Conservation (phyloP, 2,797 vertebrate species). For the Setipinna tenuifilis region DNA sequence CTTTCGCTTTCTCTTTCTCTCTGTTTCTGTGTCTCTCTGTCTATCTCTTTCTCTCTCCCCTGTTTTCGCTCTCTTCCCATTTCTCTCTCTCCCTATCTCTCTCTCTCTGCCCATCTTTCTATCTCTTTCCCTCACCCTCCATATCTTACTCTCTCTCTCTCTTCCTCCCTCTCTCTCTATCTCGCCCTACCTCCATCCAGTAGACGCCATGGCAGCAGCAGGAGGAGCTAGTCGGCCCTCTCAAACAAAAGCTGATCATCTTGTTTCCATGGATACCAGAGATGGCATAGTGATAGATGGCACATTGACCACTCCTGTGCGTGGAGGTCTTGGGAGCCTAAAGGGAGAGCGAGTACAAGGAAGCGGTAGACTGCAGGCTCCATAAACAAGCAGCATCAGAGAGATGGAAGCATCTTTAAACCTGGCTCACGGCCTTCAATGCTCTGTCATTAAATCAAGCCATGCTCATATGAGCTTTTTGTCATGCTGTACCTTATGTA, state of each 20-base stretch:
- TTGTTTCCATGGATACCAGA: constrained; percentile 75
- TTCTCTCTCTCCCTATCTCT: neutral
- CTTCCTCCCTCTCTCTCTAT: neutral
- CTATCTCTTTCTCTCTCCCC: neutral
- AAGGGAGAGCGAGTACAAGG: neutral
- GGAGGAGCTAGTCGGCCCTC: neutral
- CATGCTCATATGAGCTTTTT: neutral
- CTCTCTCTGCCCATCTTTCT: no score
- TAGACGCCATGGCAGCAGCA: neutral
- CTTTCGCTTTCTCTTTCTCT: no score
- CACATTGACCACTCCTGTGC: neutral
- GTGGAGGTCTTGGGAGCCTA: neutral
- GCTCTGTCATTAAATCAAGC: neutral
- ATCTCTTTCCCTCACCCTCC: neutral
- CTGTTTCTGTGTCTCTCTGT: neutral
- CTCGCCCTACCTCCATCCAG: neutral
- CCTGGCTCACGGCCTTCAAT: neutral
- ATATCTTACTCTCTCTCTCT: neutral
- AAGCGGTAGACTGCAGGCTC: neutral
- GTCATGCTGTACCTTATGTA: neutral
- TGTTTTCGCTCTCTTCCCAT: neutral
- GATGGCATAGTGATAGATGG: constrained; percentile 51
- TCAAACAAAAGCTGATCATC: constrained; percentile 67
- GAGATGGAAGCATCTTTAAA: neutral
- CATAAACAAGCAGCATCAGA: neutral